phyloP scores from a whole-genome alignment of 2,888 invertebrate species.

The Lamellibrachia satsuma region DNA sequence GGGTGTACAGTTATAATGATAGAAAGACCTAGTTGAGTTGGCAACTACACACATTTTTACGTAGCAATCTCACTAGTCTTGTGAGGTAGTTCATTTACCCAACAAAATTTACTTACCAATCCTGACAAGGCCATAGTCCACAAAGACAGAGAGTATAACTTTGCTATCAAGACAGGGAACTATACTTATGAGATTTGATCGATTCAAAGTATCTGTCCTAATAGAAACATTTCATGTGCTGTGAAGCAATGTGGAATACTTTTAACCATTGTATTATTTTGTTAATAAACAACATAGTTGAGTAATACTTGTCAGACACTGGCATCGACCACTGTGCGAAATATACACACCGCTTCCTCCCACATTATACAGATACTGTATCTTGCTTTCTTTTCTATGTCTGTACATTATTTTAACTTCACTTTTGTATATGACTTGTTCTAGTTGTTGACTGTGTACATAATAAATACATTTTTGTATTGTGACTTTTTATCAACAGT shows the following conservation, averaged over 20 bases:
- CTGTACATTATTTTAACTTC: background rate
- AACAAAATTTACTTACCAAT: background rate
- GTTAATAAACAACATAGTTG: too few relatives aligned
- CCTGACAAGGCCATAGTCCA: background rate
- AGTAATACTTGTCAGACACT: too few relatives aligned
- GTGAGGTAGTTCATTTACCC: background rate
- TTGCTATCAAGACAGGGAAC: too few relatives aligned
- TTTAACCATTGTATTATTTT: too few relatives aligned
- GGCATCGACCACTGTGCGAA: too few relatives aligned
- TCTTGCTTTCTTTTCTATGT: background rate
- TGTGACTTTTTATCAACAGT: background rate
- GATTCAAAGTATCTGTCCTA: background rate
- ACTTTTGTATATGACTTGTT: background rate
- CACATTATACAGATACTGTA: background rate
- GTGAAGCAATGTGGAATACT: background rate
- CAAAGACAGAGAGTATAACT: background rate
- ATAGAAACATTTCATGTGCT: background rate
- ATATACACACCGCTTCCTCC: background rate
- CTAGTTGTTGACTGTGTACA: background rate
- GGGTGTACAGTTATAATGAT: background rate
- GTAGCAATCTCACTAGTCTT: background rate
- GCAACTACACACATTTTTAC: background rate
- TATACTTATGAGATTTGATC: background rate
- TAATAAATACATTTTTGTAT: constrained; percentile 1
- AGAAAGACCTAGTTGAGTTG: background rate